Conservation (phyloP, 1,140 invertebrate species). For the Mycetomoellerius zeteki region DNA sequence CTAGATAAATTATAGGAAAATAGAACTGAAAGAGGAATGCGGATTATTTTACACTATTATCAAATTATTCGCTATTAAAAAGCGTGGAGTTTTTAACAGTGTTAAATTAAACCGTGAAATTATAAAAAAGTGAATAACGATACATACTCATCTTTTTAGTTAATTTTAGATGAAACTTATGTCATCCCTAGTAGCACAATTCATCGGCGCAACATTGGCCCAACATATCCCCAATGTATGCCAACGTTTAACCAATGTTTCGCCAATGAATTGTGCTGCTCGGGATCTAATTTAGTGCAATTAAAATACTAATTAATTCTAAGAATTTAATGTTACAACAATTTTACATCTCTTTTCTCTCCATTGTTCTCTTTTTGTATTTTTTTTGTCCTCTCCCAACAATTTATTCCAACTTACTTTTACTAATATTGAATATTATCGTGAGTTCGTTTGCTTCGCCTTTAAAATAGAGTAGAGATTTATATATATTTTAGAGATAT, state of each 20-base stretch:
- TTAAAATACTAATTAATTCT: neutral
- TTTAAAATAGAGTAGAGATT: too few relatives aligned
- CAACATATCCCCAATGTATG: too few relatives aligned
- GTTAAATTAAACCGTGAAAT: neutral
- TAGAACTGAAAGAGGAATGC: neutral
- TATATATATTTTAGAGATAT: too few relatives aligned
- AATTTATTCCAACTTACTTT: slow-evolving; percentile 1
- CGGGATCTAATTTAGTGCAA: neutral
- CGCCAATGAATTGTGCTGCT: too few relatives aligned
- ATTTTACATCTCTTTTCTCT: neutral
- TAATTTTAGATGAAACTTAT: neutral
- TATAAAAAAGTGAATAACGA: neutral
- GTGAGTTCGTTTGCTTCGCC: neutral
- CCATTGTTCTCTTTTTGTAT: neutral
- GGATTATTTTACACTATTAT: neutral
- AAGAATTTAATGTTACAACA: neutral
- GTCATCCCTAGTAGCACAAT: too few relatives aligned
- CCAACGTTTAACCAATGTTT: too few relatives aligned
- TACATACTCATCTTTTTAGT: neutral
- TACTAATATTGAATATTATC: too few relatives aligned
- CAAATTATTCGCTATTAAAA: slow-evolving; percentile 1
- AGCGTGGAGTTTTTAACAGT: neutral
- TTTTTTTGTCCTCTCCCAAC: neutral
- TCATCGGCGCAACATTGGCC: too few relatives aligned
- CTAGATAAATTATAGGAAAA: neutral